A percentile compares a stretch with the other conserved stretches of the same genome.
These are phyloP conservation scores for Osmerus mordax DNA, from an alignment of 2,113 vertebrate genomes.

Conservation along the genomic window DNA sequence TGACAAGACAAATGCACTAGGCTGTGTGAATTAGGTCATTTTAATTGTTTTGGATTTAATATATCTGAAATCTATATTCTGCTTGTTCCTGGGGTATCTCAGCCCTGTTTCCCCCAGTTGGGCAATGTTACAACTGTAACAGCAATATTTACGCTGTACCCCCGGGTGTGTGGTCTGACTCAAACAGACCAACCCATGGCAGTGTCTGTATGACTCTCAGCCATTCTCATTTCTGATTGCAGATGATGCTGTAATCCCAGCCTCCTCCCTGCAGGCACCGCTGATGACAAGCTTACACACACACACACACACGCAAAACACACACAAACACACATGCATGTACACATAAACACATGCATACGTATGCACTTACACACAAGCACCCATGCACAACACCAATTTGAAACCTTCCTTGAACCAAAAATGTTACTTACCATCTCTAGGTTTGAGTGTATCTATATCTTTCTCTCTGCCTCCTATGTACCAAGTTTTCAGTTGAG, in stretches of 20 bases:
- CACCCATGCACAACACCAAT: slow-evolving; percentile 1
- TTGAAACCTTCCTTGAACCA: too few species aligned
- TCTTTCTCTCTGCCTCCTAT: too few species aligned
- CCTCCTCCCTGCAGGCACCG: slow-evolving; percentile 71
- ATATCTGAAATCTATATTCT: slow-evolving; percentile 52
- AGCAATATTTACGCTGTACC: slow-evolving; percentile 69
- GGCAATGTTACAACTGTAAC: slow-evolving; percentile 73
- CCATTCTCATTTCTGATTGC: slow-evolving; percentile 70
- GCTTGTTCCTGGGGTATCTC: slow-evolving; percentile 51
- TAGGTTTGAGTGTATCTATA: too few species aligned
- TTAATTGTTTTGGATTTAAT: slow-evolving; percentile 62
- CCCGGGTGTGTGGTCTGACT: slow-evolving; percentile 69
- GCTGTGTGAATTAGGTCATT: slow-evolving; percentile 67
- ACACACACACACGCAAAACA: slow-evolving; percentile 27
- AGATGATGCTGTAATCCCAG: slow-evolving; percentile 72
- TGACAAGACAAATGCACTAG: slow-evolving; percentile 39
- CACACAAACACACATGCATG: background rate
- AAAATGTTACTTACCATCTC: too few species aligned
- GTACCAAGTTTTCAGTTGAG: background rate
- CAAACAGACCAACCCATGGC: slow-evolving; percentile 74
- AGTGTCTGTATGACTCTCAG: slow-evolving; percentile 72
- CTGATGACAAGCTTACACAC: slow-evolving; percentile 66
- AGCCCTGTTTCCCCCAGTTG: slow-evolving; percentile 62
- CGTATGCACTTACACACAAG: background rate
- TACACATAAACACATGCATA: background rate